Evolutionary conservation across 2,797 vertebrate genomes (phyloP).

Genomic region (Scyliorhinus canicula): DNA sequence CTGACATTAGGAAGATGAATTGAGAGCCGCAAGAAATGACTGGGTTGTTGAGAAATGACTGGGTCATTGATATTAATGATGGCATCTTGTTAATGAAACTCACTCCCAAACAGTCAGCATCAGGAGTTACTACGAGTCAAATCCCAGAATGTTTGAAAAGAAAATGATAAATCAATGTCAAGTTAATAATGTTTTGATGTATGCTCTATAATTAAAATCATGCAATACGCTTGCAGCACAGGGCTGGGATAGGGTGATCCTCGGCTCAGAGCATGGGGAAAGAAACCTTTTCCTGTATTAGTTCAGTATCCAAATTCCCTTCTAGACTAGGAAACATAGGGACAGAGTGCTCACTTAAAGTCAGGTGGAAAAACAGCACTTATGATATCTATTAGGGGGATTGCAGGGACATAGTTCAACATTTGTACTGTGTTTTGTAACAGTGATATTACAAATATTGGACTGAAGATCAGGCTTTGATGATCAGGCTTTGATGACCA

Average conservation of each 20-base stretch:
- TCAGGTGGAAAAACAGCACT: neutral
- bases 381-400: neutral
- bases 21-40: neutral
- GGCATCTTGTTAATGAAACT: neutral
- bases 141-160: conserved; percentile 4
- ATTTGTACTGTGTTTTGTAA: neutral
- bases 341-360: neutral
- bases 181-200: neutral
- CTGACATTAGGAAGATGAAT: neutral
- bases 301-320: neutral
- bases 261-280: neutral
- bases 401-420: neutral
- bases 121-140: neutral
- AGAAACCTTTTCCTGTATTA: neutral
- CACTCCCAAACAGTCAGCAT: neutral
- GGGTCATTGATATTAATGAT: neutral
- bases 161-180: neutral
- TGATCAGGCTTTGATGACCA: neutral
- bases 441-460: neutral
- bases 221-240: neutral
- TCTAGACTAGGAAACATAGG: neutral
- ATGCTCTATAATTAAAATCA: neutral
- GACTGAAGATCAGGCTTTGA: neutral
- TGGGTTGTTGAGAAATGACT: neutral
- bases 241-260: neutral